These are phyloP conservation scores for Drosophila varians DNA, from an alignment of 1,140 invertebrate genomes.

Conservation along the genomic window DNA sequence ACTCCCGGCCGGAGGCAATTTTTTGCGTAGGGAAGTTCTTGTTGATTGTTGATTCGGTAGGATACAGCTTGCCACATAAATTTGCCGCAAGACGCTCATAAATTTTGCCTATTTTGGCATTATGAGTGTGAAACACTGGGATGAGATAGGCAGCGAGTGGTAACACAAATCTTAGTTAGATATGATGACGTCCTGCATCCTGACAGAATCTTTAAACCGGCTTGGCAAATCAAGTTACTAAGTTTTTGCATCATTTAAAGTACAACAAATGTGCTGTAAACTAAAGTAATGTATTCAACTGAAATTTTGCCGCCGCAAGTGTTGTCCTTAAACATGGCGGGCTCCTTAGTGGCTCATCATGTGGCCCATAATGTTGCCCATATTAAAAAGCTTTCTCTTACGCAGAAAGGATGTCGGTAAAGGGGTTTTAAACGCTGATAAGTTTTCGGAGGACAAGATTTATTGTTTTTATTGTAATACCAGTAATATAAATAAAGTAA, in stretches of 20 bases:
- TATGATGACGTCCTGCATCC: constrained; percentile 7
- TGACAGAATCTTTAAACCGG: constrained; percentile 6
- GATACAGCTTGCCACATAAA: constrained; percentile 53
- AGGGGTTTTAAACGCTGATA: too few species aligned
- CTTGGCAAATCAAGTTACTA: too few species aligned
- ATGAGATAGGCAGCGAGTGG: constrained; percentile 4
- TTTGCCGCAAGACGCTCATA: constrained; percentile 61
- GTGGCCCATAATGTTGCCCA: constrained; percentile 24
- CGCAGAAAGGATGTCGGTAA: too few species aligned
- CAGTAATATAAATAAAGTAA: too few species aligned
- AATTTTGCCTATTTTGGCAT: constrained; percentile 41
- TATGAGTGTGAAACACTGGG: constrained; percentile 16
- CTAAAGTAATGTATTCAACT: constrained; percentile 16
- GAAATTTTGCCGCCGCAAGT: neutral
- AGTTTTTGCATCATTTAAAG: neutral
- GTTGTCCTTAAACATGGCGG: neutral
- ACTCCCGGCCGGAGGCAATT: constrained; percentile 33
- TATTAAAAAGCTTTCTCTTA: constrained; percentile 20
- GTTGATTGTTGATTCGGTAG: constrained; percentile 34
- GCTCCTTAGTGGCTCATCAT: constrained; percentile 16
- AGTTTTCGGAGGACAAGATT: too few species aligned
- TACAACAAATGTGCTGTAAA: constrained; percentile 3
- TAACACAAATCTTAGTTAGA: constrained; percentile 6
- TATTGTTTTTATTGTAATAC: too few species aligned
- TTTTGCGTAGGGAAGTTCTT: constrained; percentile 23